Evolutionary conservation across 2,113 vertebrate species (phyloP).

Genomic region (Calidris pugnax): DNA sequence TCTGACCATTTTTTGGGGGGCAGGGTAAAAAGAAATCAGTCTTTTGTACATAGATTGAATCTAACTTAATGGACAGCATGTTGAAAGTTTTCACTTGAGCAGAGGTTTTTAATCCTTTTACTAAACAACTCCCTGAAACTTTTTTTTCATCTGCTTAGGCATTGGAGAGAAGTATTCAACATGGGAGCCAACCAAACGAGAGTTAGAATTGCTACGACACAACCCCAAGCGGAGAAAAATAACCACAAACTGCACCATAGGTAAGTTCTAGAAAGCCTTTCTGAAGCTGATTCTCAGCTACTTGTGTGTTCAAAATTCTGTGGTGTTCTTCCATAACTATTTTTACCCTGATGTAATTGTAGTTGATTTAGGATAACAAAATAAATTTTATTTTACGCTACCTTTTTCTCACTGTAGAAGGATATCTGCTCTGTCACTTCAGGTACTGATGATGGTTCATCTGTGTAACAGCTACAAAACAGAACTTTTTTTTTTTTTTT

Average conservation of each 20-base stretch:
- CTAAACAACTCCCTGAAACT: constrained; percentile 45
- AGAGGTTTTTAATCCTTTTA: not conserved
- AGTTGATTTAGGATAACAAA: not conserved
- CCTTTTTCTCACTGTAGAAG: not conserved
- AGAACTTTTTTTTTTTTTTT: not conserved
- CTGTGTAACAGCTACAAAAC: not conserved
- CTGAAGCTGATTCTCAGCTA: not conserved
- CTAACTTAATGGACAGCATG: not conserved
- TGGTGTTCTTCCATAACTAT: not conserved
- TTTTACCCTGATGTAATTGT: not conserved
- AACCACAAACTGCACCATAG: constrained; percentile 98
- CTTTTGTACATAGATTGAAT: not conserved
- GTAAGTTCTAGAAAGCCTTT: constrained; percentile 69
- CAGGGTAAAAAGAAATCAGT: not conserved
- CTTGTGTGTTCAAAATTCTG: not conserved
- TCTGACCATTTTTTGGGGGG: not conserved
- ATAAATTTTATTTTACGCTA: not conserved
- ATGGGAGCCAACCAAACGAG: constrained; percentile 97
- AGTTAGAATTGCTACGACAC: constrained; percentile 96
- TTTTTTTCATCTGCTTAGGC: constrained; percentile 75
- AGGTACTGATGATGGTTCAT: not conserved
- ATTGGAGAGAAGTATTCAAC: constrained; percentile 98
- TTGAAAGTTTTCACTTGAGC: not conserved
- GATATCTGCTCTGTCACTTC: not conserved
- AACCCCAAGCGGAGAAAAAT: constrained; percentile 99